These are phyloP conservation scores for Drosophila ustulata DNA, from an alignment of 2,888 invertebrate species.

Conservation along the genomic window DNA sequence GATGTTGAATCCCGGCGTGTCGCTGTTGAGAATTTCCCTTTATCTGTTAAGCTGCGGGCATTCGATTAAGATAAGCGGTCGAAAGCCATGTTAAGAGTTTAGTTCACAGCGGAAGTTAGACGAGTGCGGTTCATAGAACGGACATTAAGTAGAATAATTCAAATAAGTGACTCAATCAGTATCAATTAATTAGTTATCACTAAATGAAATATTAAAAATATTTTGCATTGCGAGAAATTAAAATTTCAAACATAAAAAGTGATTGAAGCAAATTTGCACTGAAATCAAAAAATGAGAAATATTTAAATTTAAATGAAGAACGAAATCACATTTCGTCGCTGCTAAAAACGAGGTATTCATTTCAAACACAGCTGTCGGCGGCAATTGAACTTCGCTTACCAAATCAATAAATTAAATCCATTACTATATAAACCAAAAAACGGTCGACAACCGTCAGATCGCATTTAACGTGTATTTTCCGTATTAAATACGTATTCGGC, in stretches of 20 bases:
- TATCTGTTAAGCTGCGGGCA: slow-evolving; percentile 18
- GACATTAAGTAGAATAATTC: neutral
- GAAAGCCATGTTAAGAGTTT: slow-evolving; percentile 15
- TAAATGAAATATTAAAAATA: neutral
- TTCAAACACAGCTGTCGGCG: neutral
- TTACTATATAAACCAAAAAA: neutral
- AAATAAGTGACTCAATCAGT: neutral
- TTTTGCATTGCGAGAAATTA: neutral
- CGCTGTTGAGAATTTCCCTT: slow-evolving; percentile 30
- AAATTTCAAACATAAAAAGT: neutral
- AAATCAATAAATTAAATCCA: slow-evolving; percentile 1
- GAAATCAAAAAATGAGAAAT: neutral
- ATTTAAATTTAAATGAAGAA: neutral
- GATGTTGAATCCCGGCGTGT: neutral
- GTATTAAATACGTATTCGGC: slow-evolving; percentile 9
- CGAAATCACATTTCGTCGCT: too few relatives aligned
- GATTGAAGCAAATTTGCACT: neutral
- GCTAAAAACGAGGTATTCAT: neutral
- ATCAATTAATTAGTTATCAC: neutral
- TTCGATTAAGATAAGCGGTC: neutral
- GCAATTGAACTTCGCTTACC: neutral
- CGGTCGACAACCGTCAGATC: neutral
- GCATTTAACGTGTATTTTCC: slow-evolving; percentile 12
- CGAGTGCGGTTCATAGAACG: slow-evolving; percentile 23
- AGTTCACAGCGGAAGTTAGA: slow-evolving; percentile 38